Percentiles rank a stretch among this genome's conserved stretches.
phyloP scores from a whole-genome alignment of 2,797 vertebrate genomes.

The Semaprochilodus insignis region DNA sequence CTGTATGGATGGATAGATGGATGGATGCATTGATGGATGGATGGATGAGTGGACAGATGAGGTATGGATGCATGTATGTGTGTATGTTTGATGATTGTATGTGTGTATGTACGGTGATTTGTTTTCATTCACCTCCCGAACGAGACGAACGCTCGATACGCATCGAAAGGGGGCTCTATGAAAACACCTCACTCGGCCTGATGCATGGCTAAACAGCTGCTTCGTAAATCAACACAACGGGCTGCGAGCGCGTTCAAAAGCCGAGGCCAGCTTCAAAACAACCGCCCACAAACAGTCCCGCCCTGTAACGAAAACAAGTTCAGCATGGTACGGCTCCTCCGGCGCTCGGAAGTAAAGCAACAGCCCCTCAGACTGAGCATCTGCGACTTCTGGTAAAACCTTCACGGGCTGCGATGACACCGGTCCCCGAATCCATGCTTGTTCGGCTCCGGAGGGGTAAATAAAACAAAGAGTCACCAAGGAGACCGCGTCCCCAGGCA shows the following conservation, averaged over 20 bases:
- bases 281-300: not conserved
- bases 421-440: conserved; percentile 36
- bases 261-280: not conserved
- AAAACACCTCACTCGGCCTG: conserved; percentile 15
- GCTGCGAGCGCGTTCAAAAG: not conserved
- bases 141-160: conserved; percentile 10
- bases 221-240: conserved; percentile 7
- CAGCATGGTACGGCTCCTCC: not conserved
- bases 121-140: conserved; percentile 49
- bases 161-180: not conserved
- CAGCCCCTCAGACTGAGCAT: not conserved
- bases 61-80: no score
- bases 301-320: not conserved
- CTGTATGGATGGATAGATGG: no score
- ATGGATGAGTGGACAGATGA: no score
- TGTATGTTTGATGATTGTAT: no score
- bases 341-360: conserved; percentile 46
- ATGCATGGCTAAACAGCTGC: conserved; percentile 35
- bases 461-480: conserved; percentile 64
- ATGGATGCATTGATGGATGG: no score
- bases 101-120: conserved; percentile 33
- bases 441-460: conserved; percentile 47
- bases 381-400: conserved; percentile 54
- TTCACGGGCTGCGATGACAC: conserved; percentile 54
- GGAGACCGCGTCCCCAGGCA: conserved; percentile 57